Conservation (phyloP, 2,888 invertebrate genomes). For the Hydroisotoma schaefferi region DNA sequence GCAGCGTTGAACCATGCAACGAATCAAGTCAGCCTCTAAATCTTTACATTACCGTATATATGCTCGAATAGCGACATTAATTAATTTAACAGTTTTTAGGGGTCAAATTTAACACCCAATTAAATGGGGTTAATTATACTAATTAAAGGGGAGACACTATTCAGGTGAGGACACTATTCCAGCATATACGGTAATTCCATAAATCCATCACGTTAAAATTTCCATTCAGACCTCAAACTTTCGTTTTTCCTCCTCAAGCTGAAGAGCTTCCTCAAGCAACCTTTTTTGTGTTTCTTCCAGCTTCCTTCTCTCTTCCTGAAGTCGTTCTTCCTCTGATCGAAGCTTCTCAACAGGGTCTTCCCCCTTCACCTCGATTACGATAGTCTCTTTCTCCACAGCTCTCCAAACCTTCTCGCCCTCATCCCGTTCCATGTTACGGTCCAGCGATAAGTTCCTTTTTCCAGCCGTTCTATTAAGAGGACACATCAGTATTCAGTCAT, state of each 20-base stretch:
- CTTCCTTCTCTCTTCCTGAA: constrained; percentile 49
- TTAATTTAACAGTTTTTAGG: no score
- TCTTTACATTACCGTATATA: no score
- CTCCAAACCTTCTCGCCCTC: constrained; percentile 61
- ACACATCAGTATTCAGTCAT: not conserved
- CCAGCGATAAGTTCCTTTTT: constrained; percentile 49
- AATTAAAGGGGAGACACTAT: no score
- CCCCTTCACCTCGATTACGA: constrained; percentile 46
- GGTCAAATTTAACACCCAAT: no score
- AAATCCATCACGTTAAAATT: no score
- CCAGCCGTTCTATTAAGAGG: not conserved
- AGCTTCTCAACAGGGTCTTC: constrained; percentile 29
- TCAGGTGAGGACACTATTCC: no score
- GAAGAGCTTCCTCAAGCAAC: constrained; percentile 49
- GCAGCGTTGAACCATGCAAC: no score
- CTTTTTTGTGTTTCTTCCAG: constrained; percentile 50
- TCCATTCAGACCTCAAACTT: constrained; percentile 46
- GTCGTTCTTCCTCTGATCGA: constrained; percentile 48
- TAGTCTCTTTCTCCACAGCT: constrained; percentile 52
- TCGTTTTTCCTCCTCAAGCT: constrained; percentile 50
- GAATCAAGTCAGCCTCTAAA: no score
- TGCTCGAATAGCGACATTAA: no score
- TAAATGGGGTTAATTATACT: no score
- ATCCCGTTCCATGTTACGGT: constrained; percentile 58
- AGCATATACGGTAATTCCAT: no score